Evolutionary conservation across 2,888 invertebrate species (phyloP), one percentile per base, ranked within the genome.

Genomic region (Drosophila neutralis): DNA sequence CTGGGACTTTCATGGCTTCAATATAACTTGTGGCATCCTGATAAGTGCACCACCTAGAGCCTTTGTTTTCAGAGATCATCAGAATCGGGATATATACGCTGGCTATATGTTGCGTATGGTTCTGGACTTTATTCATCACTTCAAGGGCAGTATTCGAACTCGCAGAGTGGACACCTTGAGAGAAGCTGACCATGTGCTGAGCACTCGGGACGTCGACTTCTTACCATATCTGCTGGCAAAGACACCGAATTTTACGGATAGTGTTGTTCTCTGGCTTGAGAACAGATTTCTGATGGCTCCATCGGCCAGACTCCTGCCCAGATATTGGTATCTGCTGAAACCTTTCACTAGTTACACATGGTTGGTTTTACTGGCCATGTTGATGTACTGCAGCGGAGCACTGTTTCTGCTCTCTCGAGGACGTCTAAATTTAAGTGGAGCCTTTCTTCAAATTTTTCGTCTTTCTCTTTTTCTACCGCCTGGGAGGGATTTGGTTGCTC

Each of bases 91-190:
- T 1, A 60, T 85, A 7, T 69, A 76, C 6, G 77, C 88, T 0
- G 90, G 90, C 0, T 90, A 90, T 65, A 83, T 89, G 79, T 73
- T 78, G 7, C 65, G 76, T 0, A 78, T 86, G 45, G 35, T 76
- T 0, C 42, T 83, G 40, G 71, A 77, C 6, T 90, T 90, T 13
- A 85, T 86, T 2, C 36, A 33, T 1, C 80, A 84, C n/a, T 87
- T 73, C 29, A 90, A 90, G 69, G 90, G 88, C 53, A 78, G 53
- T 21, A 36, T 73, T 10, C 36, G 31, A 2, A 77, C 77, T 1
- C 63, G n/a, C 3, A 53, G 57, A 1, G 21, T 62, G 21, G 29
- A 31, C 8, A 57, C 56, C 8, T 40, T 82, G 0, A 40, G 52
- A 10, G 74, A 80, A 10, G 82, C 71, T 0, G 54, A 61, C 2